Base-by-base conservation (phyloP, 2,797 vertebrate genomes). In the Spizella passerina region DNA sequence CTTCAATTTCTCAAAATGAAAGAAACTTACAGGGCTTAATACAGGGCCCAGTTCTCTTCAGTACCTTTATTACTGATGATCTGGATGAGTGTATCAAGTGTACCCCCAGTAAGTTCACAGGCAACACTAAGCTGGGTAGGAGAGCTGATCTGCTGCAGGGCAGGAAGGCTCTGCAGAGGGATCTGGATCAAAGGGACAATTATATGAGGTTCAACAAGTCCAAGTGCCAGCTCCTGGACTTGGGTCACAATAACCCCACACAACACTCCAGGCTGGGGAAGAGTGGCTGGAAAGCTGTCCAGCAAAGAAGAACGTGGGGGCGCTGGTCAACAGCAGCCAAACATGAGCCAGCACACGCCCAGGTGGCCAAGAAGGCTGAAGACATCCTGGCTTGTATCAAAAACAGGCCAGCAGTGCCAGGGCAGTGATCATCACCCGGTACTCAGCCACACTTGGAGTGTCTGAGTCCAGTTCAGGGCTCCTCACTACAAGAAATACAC, bases 281-380 rank as follows among this genome's bases (percentile, higher is more conserved):
- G 36, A 43, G 17, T 6, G 12, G 6, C 27, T 76, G 49, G 24
- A 57, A 76, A 70, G 43, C 1, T 30, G 21, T 17, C 20, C 36
- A 76, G 49, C 0, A 0, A 29, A 39, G 70, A 64, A 57, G 43
- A 24, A 57, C 10, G 14, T 34, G 32, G 6, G 10, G 17, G 29
- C 1, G 0, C 57, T 63, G 32, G 15, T 22, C 9, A 60, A 34
- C 21, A 82, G 50, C 32, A 36, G 29, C n/a, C 1, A 1, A 70
- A 44, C n/a, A 26, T 2, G 17, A 82, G 23, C 36, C 78, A 49
- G 20, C 5, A 1, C 0, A 0, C 32, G 55, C 9, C 9, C 27
- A 69, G n/a, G 36, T 19, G 14, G 43, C 20, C n/a, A 32, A 55
- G 8, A 32, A 61, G n/a, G 36, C 14, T 6, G 3, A 22, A 19